Base-by-base conservation (phyloP, 2,888 invertebrate species). In the Periphyllus acericola region DNA sequence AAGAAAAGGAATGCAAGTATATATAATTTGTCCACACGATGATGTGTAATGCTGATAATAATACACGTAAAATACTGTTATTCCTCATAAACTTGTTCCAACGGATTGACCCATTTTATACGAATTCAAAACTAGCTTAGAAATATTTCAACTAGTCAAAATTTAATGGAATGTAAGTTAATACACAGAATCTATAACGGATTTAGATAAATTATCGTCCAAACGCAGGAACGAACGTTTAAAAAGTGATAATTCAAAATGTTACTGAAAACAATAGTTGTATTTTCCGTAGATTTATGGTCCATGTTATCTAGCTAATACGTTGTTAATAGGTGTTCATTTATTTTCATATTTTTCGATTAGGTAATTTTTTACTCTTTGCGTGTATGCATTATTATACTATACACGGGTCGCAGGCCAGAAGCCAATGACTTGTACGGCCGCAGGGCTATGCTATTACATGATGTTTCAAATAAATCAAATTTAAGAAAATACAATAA, bases 401-500 rank as follows among this genome's bases (percentile, higher is more conserved):
- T 46, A 66, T 66, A 25, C 40, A 68, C 36, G 55, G 66, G 74
- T 83, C 72, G 60, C 83, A 83, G 74, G 84, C 80, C 79, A 72
- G 80, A 80, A 87, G 79, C 72, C 86, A 87, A 74, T 34, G 86
- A 87, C 86, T 87, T 74, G 72, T 80, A 72, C 11, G 55, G 86
- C 86, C 80, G 32, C 60, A 32, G 79, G 86, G 86, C 60, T 80
- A 72, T 40, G 72, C 86, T 79, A 81, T 87, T 87, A 87, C 52
- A 80, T 60, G 80, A 71, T 71, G 79, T 80, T 74, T 87, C 86
- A 25, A 74, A 87, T 87, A 87, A 81, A 87, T 87, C 86, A 87
- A 87, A 87, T 87, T 87, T 74, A 46, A 79, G 71, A 83, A 86
- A 86, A 86, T 86, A 83, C 83, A 83, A 75, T 83, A 83, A 60